Base-by-base conservation (phyloP, 1,140 invertebrate species). In the Lineus longissimus region DNA sequence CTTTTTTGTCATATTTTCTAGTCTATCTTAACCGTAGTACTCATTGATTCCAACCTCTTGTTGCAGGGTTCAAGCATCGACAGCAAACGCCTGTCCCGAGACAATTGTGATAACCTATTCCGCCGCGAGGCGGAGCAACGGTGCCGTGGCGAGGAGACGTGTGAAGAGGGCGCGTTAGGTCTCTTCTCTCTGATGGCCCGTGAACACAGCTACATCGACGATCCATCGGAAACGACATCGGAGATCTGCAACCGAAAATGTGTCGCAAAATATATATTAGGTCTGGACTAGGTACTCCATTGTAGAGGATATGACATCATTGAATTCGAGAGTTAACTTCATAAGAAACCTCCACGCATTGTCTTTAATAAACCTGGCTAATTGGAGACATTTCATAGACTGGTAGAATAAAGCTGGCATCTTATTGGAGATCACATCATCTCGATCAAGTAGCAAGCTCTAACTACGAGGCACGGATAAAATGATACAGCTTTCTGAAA, bases 121-220 rank as follows among this genome's bases (percentile, higher is more conserved):
- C 47, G 6, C 47, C 19, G 25, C n/a, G 47, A 51, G 25, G 47
- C 47, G 19, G 47, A 51, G 19, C n/a, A 51, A 51, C 47, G n/a
- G 25, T 51, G 47, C 25, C n/a, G 25, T 4, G 25, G 19, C 9
- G 47, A 51, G 19, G 47, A 51, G 9, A 7, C 47, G 9, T 51
- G 47, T 51, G n/a, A 51, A 51, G 47, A 51, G 47, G 47, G 47
- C 47, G 47, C 47, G 4, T 19, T n/a, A 6, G 47, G 47, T 27
- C 25, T 51, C 19, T 51, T 51, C 25, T n/a, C n/a, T 9, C 47
- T 51, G 6, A 51, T 51, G 47, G 47, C 4, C 9, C n/a, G 25
- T 23, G 47, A 19, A n/a, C 47, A 51, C 47, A 51, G 25, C n/a
- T 51, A 51, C 47, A 36, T 36, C 33, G 33, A 36, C 33, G 33